Conservation (phyloP, 37 sponge, comb jelly and placozoan genomes). For the Petrosia ficiformis region DNA sequence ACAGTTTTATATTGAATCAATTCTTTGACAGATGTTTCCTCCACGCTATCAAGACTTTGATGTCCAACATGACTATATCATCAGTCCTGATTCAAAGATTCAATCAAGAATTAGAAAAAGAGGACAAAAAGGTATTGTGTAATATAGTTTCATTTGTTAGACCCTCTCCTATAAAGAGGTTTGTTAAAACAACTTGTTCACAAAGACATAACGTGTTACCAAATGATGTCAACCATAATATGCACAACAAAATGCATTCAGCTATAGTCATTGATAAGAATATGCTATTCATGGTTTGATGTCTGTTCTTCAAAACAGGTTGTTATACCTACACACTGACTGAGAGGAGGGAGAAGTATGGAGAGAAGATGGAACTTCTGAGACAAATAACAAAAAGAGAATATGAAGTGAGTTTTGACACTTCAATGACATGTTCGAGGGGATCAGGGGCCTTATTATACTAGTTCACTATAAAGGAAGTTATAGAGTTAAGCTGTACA, state of each 20-base stretch:
- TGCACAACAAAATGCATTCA: too few species aligned
- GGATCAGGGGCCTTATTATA: neutral
- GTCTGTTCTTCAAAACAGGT: constrained; percentile 7
- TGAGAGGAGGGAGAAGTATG: constrained; percentile 36
- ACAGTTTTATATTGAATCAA: neutral
- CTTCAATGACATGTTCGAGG: neutral
- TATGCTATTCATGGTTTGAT: neutral
- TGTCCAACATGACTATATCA: constrained; percentile 74
- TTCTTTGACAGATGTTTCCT: constrained; percentile 46
- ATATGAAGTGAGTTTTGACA: constrained; percentile 51
- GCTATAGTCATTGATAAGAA: too few species aligned
- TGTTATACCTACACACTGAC: constrained; percentile 60
- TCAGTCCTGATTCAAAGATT: constrained; percentile 4
- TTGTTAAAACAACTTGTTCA: too few species aligned
- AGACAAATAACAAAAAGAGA: constrained; percentile 52
- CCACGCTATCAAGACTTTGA: constrained; percentile 58
- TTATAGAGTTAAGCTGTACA: neutral
- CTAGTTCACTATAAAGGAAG: too few species aligned
- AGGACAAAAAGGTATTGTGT: constrained; percentile 52
- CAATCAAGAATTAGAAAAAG: constrained; percentile 64
- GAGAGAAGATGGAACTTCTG: constrained; percentile 57
- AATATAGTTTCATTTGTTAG: neutral
- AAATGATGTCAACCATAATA: too few species aligned
- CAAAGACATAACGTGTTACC: too few species aligned
- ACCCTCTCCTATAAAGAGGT: neutral